Conservation (phyloP, 2,888 invertebrate species). For the Microplitis manilae region DNA sequence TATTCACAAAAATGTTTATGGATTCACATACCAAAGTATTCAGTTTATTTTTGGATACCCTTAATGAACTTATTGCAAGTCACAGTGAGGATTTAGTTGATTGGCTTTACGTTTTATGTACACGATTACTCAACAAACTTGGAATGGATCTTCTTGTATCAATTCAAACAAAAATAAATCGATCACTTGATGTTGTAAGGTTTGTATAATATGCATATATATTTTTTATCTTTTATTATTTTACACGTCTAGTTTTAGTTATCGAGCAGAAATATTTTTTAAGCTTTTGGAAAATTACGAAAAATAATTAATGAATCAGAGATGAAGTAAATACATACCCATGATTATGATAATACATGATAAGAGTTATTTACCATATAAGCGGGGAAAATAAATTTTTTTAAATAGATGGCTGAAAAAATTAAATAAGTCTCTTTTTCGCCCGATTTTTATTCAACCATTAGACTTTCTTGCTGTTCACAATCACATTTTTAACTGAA, state of each 20-base stretch:
- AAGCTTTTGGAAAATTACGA: too few relatives aligned
- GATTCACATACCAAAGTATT: slow-evolving; percentile 96
- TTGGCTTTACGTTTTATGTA: slow-evolving; percentile 94
- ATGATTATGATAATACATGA: too few relatives aligned
- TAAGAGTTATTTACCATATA: too few relatives aligned
- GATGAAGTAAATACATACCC: too few relatives aligned
- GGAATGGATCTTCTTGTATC: slow-evolving; percentile 94
- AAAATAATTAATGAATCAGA: too few relatives aligned
- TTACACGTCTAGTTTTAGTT: not conserved
- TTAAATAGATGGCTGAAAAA: too few relatives aligned
- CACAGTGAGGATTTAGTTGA: slow-evolving; percentile 91
- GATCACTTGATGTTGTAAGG: slow-evolving; percentile 86
- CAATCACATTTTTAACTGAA: too few relatives aligned
- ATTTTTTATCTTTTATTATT: not conserved
- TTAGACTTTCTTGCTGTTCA: too few relatives aligned
- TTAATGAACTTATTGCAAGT: slow-evolving; percentile 89
- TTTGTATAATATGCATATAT: slow-evolving; percentile 55
- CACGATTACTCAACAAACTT: slow-evolving; percentile 89
- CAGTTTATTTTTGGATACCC: slow-evolving; percentile 92
- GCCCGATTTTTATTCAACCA: too few relatives aligned
- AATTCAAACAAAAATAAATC: slow-evolving; percentile 91
- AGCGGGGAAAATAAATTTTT: too few relatives aligned
- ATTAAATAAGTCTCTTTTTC: too few relatives aligned
- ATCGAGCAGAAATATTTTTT: too few relatives aligned
- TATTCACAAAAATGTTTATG: slow-evolving; percentile 97